Base-by-base conservation (phyloP, 2,797 vertebrate genomes). In the Cyprinella venusta region DNA sequence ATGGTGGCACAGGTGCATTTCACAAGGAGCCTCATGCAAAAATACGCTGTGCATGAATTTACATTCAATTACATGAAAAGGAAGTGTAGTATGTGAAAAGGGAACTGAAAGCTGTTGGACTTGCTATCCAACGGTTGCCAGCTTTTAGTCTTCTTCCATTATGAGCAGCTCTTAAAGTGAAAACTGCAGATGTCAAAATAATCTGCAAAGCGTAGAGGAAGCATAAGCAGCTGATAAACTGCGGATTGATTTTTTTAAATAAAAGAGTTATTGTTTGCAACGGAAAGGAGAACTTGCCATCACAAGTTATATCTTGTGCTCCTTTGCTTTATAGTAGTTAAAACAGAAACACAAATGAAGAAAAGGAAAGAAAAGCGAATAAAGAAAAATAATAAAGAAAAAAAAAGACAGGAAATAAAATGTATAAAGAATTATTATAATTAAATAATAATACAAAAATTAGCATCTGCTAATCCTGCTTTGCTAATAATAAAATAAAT, bases 201-300 rank as follows among this genome's bases (percentile, higher is more conserved):
- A 65, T 40, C 5, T 64, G 59, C 15, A 21, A 52, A n/a, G 61
- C 0, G 5, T 30, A 52, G 30, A 52, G 70, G 80, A 81, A 65
- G 42, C 59, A 65, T 50, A 16, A 64, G 50, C 30, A 52, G 69
- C 80, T 26, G 69, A 64, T 64, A 16, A 6, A 61, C 59, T 15
- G 59, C 24, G 1, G 12, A 26, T 61, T n/a, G 36, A 1, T 8
- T 69, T 45, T 42, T 26, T 71, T 50, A 6, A 30, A 74, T 52
- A 21, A 26, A 61, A 59, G 36, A 10, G 56, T 19, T 26, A n/a
- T 63, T 12, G 40, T 56, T 36, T 9, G 3, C 79, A 74, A 48
- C 71, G 61, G 80, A 88, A 88, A 86, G 52, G 10, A 83, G 82
- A 88, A 88, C 63, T 82, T 64, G 30, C 10, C 4, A 16, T 79